A percentile compares a stretch with the other conserved stretches of the same genome.
Evolutionary conservation across 2,797 vertebrate species (phyloP).

Genomic region (Distichodus sexfasciatus): DNA sequence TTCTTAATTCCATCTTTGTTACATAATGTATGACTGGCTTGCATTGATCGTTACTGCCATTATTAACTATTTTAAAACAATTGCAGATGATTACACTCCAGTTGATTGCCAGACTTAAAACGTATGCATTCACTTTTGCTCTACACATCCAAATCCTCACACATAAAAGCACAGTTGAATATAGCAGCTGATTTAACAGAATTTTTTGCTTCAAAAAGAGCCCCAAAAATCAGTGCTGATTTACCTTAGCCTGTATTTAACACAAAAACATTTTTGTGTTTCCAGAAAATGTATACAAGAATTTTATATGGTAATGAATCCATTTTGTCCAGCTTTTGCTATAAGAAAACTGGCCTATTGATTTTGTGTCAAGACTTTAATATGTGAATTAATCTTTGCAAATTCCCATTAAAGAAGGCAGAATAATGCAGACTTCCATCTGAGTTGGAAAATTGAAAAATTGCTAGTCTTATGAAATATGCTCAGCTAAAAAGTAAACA

Average conservation of each 20-base stretch:
- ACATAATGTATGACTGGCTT: background rate
- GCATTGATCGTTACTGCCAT: no score
- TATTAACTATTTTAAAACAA: no score
- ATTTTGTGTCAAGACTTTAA: background rate
- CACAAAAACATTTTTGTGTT: background rate
- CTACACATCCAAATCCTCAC: background rate
- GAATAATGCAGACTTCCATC: background rate
- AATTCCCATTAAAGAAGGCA: background rate
- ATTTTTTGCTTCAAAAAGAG: background rate
- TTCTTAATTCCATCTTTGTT: background rate
- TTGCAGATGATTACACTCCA: no score
- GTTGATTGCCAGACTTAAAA: no score
- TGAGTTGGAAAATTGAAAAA: background rate
- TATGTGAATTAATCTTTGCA: background rate
- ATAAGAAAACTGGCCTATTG: no score
- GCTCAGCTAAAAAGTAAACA: background rate
- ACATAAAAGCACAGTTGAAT: background rate
- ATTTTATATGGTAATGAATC: no score
- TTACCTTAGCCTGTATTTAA: background rate
- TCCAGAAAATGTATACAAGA: background rate
- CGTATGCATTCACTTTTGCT: no score
- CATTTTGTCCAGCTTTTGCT: no score
- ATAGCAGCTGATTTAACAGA: background rate
- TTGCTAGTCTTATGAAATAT: background rate
- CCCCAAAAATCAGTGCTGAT: background rate